A percentile compares a stretch with the other conserved stretches of the same genome.
These are phyloP conservation scores for Scolopax mira DNA, from an alignment of 2,113 vertebrate species.

Conservation along the genomic window DNA sequence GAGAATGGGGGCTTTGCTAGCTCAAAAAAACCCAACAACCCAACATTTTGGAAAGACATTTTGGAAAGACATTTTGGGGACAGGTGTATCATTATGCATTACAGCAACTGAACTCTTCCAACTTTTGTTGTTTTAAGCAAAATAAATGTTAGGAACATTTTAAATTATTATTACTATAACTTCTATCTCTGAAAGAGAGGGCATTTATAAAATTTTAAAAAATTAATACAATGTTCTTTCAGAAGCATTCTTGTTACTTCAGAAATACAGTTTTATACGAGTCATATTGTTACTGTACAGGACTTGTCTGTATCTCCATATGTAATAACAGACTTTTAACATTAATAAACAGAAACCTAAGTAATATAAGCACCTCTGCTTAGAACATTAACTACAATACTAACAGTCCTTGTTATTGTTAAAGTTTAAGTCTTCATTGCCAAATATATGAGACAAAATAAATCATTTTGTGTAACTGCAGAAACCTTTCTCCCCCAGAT, in stretches of 20 bases:
- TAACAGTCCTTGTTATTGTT: neutral
- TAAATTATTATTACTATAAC: constrained; percentile 42
- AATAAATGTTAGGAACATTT: neutral
- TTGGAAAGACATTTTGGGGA: neutral
- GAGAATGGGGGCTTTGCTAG: neutral
- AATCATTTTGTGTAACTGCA: neutral
- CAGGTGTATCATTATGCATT: constrained; percentile 26
- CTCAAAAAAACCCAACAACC: neutral
- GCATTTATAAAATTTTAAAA: neutral
- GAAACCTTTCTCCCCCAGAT: constrained; percentile 18
- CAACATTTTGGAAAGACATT: neutral
- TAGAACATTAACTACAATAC: neutral
- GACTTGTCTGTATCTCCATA: neutral
- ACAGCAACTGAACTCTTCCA: neutral
- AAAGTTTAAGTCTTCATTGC: constrained; percentile 22
- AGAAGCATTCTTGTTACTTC: neutral
- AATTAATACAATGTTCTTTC: neutral
- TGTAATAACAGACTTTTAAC: neutral
- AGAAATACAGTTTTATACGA: neutral
- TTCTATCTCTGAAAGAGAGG: neutral
- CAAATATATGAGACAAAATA: constrained; percentile 9
- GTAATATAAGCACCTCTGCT: neutral
- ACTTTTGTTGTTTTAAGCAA: constrained; percentile 39
- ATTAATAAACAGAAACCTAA: neutral
- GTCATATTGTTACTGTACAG: neutral